A percentile compares a stretch with the other conserved stretches of the same genome.
These are phyloP conservation scores for Leucophora obtusa DNA, from an alignment of 2,888 invertebrate species.

Conservation along the genomic window DNA sequence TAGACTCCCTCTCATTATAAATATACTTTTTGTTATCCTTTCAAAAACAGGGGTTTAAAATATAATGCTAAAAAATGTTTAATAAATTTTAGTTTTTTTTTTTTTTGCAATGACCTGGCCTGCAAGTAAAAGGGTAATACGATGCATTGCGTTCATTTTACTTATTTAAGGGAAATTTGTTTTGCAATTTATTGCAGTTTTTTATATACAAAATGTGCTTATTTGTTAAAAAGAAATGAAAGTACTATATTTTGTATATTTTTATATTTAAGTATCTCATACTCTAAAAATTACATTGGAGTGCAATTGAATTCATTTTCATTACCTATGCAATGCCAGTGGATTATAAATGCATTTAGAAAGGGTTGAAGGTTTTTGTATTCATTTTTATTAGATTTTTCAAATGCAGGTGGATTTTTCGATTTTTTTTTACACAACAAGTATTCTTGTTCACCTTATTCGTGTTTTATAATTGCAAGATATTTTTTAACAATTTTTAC, in stretches of 20 bases:
- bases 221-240: constrained; percentile 48
- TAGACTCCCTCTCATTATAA: constrained; percentile 37
- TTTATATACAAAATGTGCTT: constrained; percentile 21
- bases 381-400: constrained; percentile 46
- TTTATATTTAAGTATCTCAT: constrained; percentile 47
- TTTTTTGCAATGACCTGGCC: not conserved
- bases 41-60: not conserved
- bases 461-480: constrained; percentile 44
- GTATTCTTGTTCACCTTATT: constrained; percentile 18
- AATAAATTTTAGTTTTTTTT: not conserved
- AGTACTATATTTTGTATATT: constrained; percentile 49
- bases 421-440: constrained; percentile 22
- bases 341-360: not conserved
- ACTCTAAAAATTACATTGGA: constrained; percentile 34
- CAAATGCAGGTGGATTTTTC: constrained; percentile 34
- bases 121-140: constrained; percentile 17
- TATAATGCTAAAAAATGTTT: not conserved
- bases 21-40: not conserved
- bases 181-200: constrained; percentile 56
- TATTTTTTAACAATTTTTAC: constrained; percentile 4
- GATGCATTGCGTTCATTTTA: constrained; percentile 50
- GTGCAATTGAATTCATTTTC: constrained; percentile 56
- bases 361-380: constrained; percentile 11
- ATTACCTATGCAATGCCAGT: constrained; percentile 21
- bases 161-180: constrained; percentile 45